These are phyloP conservation scores for Damaliscus lunatus DNA, from an alignment of 2,113 vertebrate genomes.

Conservation along the genomic window DNA sequence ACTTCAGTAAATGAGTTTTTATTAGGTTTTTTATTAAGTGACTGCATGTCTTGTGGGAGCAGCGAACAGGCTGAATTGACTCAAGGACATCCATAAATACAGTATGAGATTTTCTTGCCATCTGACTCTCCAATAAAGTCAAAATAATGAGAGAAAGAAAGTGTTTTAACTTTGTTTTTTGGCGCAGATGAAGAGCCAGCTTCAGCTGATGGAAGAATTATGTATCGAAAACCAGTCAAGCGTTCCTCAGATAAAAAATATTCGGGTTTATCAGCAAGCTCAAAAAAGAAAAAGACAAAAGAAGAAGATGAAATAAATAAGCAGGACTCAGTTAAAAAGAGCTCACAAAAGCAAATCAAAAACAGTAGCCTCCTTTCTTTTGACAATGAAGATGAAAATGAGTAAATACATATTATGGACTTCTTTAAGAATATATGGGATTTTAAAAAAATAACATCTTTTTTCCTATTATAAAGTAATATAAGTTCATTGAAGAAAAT, in stretches of 20 bases:
- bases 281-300: constrained; percentile 90
- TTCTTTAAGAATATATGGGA: not conserved
- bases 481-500: not conserved
- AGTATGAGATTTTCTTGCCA: not conserved
- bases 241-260: constrained; percentile 87
- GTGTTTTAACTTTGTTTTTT: constrained; percentile 48
- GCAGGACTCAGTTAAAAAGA: constrained; percentile 75
- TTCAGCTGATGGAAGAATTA: constrained; percentile 90
- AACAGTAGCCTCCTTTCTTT: constrained; percentile 97
- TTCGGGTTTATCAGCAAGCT: constrained; percentile 90
- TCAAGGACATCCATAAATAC: not conserved
- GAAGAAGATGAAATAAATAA: constrained; percentile 69
- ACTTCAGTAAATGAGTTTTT: not conserved
- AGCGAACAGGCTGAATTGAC: not conserved
- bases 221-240: constrained; percentile 95
- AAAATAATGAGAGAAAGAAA: not conserved
- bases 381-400: constrained; percentile 91
- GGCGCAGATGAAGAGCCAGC: constrained; percentile 84
- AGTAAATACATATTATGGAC: constrained; percentile 57
- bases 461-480: not conserved
- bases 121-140: not conserved
- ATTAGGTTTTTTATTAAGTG: not conserved
- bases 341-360: constrained; percentile 88
- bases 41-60: not conserved
- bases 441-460: not conserved